Percentiles rank a stretch among this genome's conserved stretches.
phyloP scores from a whole-genome alignment of 1,140 invertebrate genomes.

The Manduca sexta region DNA sequence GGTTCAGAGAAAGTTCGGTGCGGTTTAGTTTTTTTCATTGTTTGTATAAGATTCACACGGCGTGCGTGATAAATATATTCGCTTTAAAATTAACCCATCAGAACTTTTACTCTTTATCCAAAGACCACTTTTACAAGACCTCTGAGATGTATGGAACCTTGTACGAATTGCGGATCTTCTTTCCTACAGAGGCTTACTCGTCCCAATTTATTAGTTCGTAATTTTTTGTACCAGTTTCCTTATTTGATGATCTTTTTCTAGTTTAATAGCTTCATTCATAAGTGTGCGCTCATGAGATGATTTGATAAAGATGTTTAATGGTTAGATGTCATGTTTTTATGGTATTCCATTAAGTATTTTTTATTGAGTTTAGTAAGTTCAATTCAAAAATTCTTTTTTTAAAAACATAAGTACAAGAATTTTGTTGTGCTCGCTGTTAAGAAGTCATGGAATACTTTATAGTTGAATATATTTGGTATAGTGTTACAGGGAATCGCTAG shows the following conservation, averaged over 20 bases:
- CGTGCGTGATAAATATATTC: conserved; percentile 6
- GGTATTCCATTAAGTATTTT: neutral
- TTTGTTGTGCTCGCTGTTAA: too few species aligned
- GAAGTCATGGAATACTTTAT: too few species aligned
- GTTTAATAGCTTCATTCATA: neutral
- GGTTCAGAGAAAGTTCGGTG: conserved; percentile 2
- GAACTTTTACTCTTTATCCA: conserved; percentile 2
- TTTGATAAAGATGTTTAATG: neutral
- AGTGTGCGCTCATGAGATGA: neutral
- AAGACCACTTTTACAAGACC: too few species aligned
- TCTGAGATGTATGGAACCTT: too few species aligned
- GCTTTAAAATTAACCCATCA: conserved; percentile 1
- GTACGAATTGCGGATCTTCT: too few species aligned
- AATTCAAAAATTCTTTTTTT: too few species aligned
- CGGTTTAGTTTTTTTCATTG: neutral
- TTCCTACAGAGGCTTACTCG: too few species aligned
- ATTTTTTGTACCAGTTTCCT: neutral
- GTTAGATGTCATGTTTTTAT: neutral
- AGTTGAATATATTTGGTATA: too few species aligned
- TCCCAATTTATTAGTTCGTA: too few species aligned
- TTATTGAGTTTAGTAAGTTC: too few species aligned
- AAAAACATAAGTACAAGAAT: too few species aligned
- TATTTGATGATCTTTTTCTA: neutral
- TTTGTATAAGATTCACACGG: conserved; percentile 10
- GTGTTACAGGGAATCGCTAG: too few species aligned